phyloP scores from a whole-genome alignment of 2,888 invertebrate species.

The Trisateles emortualis region DNA sequence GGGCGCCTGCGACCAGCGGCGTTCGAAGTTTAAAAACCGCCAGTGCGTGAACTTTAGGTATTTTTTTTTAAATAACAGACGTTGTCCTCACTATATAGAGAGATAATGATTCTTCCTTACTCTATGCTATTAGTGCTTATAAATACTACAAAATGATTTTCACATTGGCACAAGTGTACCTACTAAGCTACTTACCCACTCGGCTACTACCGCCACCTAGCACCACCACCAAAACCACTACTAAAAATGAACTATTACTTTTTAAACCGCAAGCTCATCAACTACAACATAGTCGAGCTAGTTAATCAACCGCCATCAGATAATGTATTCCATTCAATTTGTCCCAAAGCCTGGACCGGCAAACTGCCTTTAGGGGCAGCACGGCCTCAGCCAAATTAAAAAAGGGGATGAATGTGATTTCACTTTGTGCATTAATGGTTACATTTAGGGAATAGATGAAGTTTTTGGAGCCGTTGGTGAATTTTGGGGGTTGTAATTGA shows the following conservation, averaged over 20 bases:
- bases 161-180: no score
- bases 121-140: no score
- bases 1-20: no score
- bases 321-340: constrained; percentile 39
- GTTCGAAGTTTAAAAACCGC: no score
- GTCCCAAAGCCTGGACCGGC: constrained; percentile 45
- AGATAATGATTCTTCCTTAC: no score
- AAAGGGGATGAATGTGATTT: constrained; percentile 20
- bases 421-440: constrained; percentile 50
- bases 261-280: constrained; percentile 21
- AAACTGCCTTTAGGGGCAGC: constrained; percentile 31
- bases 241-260: not conserved
- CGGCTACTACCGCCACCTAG: no score
- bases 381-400: constrained; percentile 23
- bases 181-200: no score
- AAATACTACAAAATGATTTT: no score
- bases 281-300: constrained; percentile 19
- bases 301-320: constrained; percentile 19
- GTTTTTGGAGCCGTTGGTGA: not conserved
- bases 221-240: not conserved
- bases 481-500: not conserved
- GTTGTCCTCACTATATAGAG: no score
- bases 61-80: no score
- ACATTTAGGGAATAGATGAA: constrained; percentile 29
- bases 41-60: no score